Evolutionary conservation across 2,797 vertebrate species (phyloP).

Genomic region (Pteropus rufus): DNA sequence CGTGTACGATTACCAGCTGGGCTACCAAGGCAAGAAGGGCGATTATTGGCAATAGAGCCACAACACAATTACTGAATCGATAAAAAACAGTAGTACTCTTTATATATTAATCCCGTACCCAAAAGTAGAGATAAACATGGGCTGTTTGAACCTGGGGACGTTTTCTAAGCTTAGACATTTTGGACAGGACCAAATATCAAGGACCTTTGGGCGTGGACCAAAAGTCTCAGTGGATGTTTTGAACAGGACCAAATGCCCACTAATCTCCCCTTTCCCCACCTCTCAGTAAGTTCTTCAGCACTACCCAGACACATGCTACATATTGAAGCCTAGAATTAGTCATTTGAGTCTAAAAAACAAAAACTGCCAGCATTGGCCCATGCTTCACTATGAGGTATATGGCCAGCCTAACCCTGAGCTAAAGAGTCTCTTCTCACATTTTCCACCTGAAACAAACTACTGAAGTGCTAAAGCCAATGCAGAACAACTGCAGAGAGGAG

Average conservation of each 20-base stretch:
- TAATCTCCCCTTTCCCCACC: not conserved
- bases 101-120: not conserved
- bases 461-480: not conserved
- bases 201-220: not conserved
- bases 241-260: not conserved
- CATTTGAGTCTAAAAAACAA: not conserved
- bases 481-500: not conserved
- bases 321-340: not conserved
- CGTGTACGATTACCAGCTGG: not conserved
- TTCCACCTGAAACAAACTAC: not conserved
- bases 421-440: not conserved
- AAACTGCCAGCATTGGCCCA: not conserved
- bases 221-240: not conserved
- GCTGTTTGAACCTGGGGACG: not conserved
- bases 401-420: not conserved
- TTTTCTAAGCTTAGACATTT: not conserved
- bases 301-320: not conserved
- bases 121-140: not conserved
- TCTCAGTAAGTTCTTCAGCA: not conserved
- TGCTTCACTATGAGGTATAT: not conserved
- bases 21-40: not conserved
- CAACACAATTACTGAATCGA: not conserved
- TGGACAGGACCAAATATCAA: not conserved
- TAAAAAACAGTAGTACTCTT: not conserved
- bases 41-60: not conserved